Conservation (phyloP, 2,888 invertebrate genomes). For the Yponomeuta malinellus region DNA sequence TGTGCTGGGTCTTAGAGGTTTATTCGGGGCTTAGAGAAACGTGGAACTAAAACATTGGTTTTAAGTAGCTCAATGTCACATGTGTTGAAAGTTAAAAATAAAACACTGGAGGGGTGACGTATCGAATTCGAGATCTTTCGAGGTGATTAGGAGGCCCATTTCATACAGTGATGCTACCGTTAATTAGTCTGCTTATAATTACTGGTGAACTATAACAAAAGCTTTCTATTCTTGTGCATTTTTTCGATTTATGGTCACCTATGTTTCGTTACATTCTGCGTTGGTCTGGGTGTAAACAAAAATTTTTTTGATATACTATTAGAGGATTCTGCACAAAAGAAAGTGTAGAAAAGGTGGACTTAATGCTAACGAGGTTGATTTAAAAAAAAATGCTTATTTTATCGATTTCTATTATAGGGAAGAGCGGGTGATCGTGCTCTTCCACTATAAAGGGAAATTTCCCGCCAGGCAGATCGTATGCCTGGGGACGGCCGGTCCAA, state of each 20-base stretch:
- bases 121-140: constrained; percentile 12
- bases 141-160: neutral
- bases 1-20: constrained; percentile 34
- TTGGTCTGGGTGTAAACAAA: no score
- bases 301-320: no score
- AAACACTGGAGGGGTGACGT: constrained; percentile 30
- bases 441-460: no score
- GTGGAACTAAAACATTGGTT: constrained; percentile 48
- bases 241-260: neutral
- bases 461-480: no score
- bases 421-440: no score
- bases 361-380: no score
- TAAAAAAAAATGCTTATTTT: no score
- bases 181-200: neutral
- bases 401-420: no score
- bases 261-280: no score
- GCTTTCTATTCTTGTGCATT: neutral
- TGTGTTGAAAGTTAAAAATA: constrained; percentile 39
- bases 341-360: no score
- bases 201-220: neutral
- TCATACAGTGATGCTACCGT: neutral
- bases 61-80: constrained; percentile 39
- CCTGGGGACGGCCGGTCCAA: no score
- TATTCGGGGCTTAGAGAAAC: constrained; percentile 49
- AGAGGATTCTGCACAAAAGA: no score